These are phyloP conservation scores for Lottia gigantea DNA, from an alignment of 2,888 invertebrate species.

Conservation along the genomic window DNA sequence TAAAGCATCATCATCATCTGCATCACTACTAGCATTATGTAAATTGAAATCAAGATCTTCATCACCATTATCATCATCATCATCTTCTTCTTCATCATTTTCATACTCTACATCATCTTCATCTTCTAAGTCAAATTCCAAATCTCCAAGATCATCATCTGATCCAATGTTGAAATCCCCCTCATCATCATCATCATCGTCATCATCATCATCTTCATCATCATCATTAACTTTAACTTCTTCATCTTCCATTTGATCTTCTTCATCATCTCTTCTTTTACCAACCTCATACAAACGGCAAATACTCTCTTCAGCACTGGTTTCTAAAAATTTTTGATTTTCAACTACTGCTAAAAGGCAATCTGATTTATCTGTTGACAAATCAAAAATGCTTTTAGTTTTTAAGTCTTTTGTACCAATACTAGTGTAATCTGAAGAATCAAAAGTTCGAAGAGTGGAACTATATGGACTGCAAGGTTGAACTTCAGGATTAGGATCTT, in stretches of 20 bases:
- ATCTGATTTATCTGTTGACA: slow-evolving; percentile 85
- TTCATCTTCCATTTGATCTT: slow-evolving; percentile 77
- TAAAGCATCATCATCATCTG: slow-evolving; percentile 41
- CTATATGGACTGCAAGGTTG: slow-evolving; percentile 78
- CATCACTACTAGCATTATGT: slow-evolving; percentile 41
- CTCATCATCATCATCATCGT: slow-evolving; percentile 36
- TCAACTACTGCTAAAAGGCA: slow-evolving; percentile 92
- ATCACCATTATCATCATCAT: slow-evolving; percentile 35
- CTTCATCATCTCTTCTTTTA: slow-evolving; percentile 85
- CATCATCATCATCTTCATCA: slow-evolving; percentile 19
- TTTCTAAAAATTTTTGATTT: slow-evolving; percentile 71
- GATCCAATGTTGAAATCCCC: slow-evolving; percentile 19
- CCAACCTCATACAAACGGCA: slow-evolving; percentile 95
- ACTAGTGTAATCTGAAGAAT: slow-evolving; percentile 92
- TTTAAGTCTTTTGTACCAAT: slow-evolving; percentile 96
- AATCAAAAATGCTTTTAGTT: slow-evolving; percentile 82
- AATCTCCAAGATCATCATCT: slow-evolving; percentile 62
- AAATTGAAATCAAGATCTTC: slow-evolving; percentile 31
- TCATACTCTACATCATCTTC: slow-evolving; percentile 30
- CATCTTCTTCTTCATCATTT: slow-evolving; percentile 28
- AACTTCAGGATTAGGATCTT: slow-evolving; percentile 70
- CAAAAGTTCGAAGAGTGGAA: slow-evolving; percentile 93
- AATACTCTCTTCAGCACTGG: slow-evolving; percentile 87
- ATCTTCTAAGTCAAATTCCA: slow-evolving; percentile 69
- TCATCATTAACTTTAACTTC: slow-evolving; percentile 25